Evolutionary conservation across 1,140 invertebrate species (phyloP), one percentile per base, ranked within the genome.

Genomic region (Caenorhabditis brenneri): DNA sequence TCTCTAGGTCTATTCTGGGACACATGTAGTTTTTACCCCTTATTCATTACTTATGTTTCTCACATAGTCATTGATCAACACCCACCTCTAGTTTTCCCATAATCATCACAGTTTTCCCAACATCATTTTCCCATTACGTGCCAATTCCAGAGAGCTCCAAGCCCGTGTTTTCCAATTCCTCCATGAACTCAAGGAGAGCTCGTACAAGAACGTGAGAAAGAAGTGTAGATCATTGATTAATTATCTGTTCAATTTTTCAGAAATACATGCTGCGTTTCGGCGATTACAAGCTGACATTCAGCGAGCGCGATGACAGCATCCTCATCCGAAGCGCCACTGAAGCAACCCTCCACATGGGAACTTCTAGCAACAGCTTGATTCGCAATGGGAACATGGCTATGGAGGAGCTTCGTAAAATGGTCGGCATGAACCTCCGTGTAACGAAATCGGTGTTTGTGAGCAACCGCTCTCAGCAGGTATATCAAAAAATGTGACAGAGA

Each of bases 321-420:
- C 36, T 46, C 36, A 74, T 74, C 22, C 36, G 65, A 22, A 74
- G 36, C 36, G 36, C 22, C 2, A 31, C 2, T 22, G 65, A 74
- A 1, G 16, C 65, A 19, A 22, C 36, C n/a, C 36, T 74, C n/a
- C 65, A 46, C n/a, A 46, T 12, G 36, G 65, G 36, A 42, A 42
- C 19, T 36, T 4, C 36, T 4, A 42, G 10, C 36, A 42, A 74
- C 19, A 24, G 2, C 3, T 12, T 46, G 10, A 24, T 74, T 46
- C 65, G n/a, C n/a, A 22, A 15, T n/a, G 31, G 60, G 5, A 74
- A 74, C n/a, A 74, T 74, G 65, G 65, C 65, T 3, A 74, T 74
- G 33, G 65, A 74, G 22, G 36, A 74, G 36, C n/a, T 74, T 2
- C 33, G 65, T 2, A 42, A 74, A 24, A 9, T 74, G 36, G 36